Conservation (phyloP, 1,140 invertebrate genomes). For the Ephestia elutella region DNA sequence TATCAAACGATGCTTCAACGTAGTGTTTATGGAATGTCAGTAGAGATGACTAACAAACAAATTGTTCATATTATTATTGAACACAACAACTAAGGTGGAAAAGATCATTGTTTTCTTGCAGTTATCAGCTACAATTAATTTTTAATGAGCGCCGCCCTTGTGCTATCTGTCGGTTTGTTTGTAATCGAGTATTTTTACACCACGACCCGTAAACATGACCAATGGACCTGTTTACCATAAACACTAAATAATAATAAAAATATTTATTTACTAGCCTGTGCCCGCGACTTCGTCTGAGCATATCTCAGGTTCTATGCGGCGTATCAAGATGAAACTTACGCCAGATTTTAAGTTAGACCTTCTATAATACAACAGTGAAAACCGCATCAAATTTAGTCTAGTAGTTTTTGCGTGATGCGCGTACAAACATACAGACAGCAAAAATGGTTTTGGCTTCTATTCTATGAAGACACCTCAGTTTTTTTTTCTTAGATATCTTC, state of each 20-base stretch:
- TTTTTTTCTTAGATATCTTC: too few relatives aligned
- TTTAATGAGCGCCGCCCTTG: slow-evolving; percentile 2
- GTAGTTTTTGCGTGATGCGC: too few relatives aligned
- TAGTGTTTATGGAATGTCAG: too few relatives aligned
- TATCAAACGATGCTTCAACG: too few relatives aligned
- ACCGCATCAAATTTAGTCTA: too few relatives aligned
- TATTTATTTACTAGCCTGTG: neutral
- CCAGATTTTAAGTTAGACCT: too few relatives aligned
- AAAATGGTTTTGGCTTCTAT: too few relatives aligned
- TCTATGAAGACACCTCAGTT: too few relatives aligned
- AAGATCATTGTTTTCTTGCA: neutral
- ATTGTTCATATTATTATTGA: neutral
- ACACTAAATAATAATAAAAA: neutral
- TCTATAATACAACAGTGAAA: too few relatives aligned
- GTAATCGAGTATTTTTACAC: neutral
- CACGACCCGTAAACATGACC: neutral
- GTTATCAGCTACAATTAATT: slow-evolving; percentile 6
- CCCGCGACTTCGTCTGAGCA: too few relatives aligned
- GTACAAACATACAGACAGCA: neutral
- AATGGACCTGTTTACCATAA: neutral
- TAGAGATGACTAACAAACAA: neutral
- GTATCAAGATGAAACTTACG: too few relatives aligned
- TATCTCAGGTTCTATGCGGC: too few relatives aligned
- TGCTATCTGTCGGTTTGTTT: neutral
- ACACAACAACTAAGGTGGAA: neutral